Percentiles rank a stretch among this genome's conserved stretches.
phyloP scores from a whole-genome alignment of 2,797 vertebrate genomes.

The Labeo calbasu region DNA sequence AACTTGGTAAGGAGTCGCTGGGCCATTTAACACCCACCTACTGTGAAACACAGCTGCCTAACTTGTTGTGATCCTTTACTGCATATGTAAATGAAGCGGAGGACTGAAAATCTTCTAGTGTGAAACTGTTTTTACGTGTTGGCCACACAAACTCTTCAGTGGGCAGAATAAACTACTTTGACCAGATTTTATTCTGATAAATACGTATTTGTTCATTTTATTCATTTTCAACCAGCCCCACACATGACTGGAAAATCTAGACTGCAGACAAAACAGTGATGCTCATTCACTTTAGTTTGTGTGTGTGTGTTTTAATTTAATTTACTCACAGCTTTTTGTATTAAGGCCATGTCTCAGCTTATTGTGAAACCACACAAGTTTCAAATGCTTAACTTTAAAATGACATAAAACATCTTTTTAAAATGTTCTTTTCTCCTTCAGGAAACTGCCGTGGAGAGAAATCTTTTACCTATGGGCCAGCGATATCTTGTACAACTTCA shows the following conservation, averaged over 20 bases:
- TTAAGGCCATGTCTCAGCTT: not conserved
- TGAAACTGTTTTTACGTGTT: not conserved
- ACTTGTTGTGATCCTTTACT: not conserved
- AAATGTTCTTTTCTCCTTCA: constrained; percentile 26
- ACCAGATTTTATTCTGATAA: not conserved
- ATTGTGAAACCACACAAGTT: not conserved
- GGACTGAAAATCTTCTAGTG: not conserved
- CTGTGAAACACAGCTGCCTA: not conserved
- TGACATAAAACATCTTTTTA: not conserved
- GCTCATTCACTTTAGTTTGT: not conserved
- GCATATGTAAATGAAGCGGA: not conserved
- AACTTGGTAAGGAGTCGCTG: not conserved
- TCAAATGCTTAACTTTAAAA: not conserved
- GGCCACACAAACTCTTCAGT: not conserved
- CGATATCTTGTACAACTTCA: constrained; percentile 54
- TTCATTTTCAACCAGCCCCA: not conserved
- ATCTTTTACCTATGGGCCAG: constrained; percentile 50
- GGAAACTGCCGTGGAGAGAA: constrained; percentile 56
- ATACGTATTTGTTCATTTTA: no score
- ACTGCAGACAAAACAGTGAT: not conserved
- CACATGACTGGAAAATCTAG: not conserved
- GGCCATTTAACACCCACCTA: not conserved
- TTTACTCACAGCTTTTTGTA: not conserved
- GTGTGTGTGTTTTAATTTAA: not conserved
- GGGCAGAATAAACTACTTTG: not conserved